A percentile compares a stretch with the other conserved stretches of the same genome.
Evolutionary conservation across 2,113 vertebrate species (phyloP).

Genomic region (Columba livia): DNA sequence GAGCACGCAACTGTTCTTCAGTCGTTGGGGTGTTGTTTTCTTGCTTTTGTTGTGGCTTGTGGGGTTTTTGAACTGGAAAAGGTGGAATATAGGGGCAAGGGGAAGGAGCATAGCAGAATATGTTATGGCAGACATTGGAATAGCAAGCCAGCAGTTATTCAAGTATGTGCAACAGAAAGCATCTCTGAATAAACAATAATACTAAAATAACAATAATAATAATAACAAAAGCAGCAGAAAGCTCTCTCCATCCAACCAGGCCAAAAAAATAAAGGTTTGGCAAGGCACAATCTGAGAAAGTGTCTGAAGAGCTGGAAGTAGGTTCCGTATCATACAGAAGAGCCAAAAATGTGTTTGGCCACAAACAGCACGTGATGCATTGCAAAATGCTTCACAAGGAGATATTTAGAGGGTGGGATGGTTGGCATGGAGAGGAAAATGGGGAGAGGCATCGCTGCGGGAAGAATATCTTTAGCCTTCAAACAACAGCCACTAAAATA

Average conservation of each 20-base stretch:
- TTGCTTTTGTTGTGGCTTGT: neutral
- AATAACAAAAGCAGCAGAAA: neutral
- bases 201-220: neutral
- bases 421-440: neutral
- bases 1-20: neutral
- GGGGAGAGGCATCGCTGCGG: rapidly evolving
- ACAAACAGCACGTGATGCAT: slow-evolving; percentile 7
- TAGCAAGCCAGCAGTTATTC: neutral
- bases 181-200: neutral
- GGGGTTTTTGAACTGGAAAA: neutral
- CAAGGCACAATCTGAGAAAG: slow-evolving; percentile 30
- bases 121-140: neutral
- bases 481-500: slow-evolving; percentile 47
- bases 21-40: neutral
- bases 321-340: neutral
- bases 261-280: slow-evolving; percentile 25
- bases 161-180: neutral
- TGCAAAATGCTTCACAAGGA: slow-evolving; percentile 34
- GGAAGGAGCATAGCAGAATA: neutral
- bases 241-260: neutral
- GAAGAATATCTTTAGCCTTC: slow-evolving; percentile 12
- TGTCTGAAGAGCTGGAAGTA: neutral
- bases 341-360: slow-evolving; percentile 67
- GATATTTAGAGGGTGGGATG: slow-evolving; percentile 34
- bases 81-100: neutral